Evolutionary conservation across 1,140 invertebrate genomes (phyloP).

Genomic region (Drosophila athabasca): DNA sequence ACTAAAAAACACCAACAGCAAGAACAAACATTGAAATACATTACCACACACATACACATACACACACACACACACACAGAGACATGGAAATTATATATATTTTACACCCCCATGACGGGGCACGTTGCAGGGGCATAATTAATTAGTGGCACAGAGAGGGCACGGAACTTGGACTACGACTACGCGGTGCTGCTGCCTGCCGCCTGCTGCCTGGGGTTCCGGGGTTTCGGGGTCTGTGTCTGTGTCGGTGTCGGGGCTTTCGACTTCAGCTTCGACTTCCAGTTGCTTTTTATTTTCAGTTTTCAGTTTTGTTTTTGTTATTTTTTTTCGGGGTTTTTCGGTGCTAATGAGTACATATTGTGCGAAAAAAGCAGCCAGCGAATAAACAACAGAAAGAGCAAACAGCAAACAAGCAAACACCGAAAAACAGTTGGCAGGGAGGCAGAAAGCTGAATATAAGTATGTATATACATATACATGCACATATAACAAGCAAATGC

Average conservation of each 20-base stretch:
- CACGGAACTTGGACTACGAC: constrained; percentile 49
- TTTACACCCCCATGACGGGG: constrained; percentile 78
- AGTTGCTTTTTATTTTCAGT: constrained; percentile 25
- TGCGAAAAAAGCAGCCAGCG: constrained; percentile 57
- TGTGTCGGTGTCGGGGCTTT: not conserved
- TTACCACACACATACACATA: constrained; percentile 43
- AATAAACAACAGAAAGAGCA: constrained; percentile 37
- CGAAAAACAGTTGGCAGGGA: constrained; percentile 24
- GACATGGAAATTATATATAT: constrained; percentile 56
- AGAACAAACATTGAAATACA: constrained; percentile 54
- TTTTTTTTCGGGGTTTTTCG: constrained; percentile 26
- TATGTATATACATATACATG: no score
- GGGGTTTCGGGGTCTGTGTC: not conserved
- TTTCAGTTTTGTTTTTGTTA: not conserved
- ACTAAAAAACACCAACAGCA: constrained; percentile 53
- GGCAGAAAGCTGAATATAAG: constrained; percentile 22
- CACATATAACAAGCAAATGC: no score
- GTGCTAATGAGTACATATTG: constrained; percentile 79
- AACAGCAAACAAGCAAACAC: constrained; percentile 31
- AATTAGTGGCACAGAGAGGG: constrained; percentile 66
- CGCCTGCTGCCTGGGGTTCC: not conserved
- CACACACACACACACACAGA: constrained; percentile 18
- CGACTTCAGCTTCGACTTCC: constrained; percentile 6
- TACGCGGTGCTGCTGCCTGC: not conserved
- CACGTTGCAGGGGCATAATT: constrained; percentile 80